Evolutionary conservation across 2,113 vertebrate species (phyloP), one percentile per base, ranked within the genome.

Genomic region (Alligator sinensis): DNA sequence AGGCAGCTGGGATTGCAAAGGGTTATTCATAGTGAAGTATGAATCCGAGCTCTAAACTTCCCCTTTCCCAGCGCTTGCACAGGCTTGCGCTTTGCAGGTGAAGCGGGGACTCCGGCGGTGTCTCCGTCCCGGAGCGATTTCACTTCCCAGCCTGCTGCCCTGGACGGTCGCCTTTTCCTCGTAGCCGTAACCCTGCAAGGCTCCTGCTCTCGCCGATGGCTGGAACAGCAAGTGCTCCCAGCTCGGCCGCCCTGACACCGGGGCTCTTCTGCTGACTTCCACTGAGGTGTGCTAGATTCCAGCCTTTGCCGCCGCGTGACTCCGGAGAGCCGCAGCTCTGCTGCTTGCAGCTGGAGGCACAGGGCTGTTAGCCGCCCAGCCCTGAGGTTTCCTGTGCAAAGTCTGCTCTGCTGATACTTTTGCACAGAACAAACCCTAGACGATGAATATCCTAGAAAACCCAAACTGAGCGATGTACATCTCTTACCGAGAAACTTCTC

Each of bases 201-300:
- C 58, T 87, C 17, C 4, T 18, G 88, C 80, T 70, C 30, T 91
- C 70, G 57, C 74, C 11, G 63, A 13, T 9, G 83, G 87, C 88
- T 74, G 80, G 87, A 93, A 87, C 87, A 81, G 47, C 4, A 15
- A 84, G 63, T 30, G 77, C 84, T 74, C 91, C 87, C 81, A 27
- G 81, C 77, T 2, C 25, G 3, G 91, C 76, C 94, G 94, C 86
- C 82, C 75, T 4, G 68, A 38, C 61, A 86, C 77, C 91, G 89
- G 95, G 96, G 86, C 94, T 96, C 92, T 96, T 94, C 96, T 97
- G 1, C 93, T 77, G 96, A 79, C 90, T 96, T 97, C 96, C 97
- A 96, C 95, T 97, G 96, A 92, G 96, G 95, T 97, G 96, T 97
- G 95, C 96, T 96, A 96, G 96, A 97, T 97, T 92, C 95, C 96